Evolutionary conservation across 2,888 invertebrate species (phyloP).

Genomic region (Mythimna loreyi): DNA sequence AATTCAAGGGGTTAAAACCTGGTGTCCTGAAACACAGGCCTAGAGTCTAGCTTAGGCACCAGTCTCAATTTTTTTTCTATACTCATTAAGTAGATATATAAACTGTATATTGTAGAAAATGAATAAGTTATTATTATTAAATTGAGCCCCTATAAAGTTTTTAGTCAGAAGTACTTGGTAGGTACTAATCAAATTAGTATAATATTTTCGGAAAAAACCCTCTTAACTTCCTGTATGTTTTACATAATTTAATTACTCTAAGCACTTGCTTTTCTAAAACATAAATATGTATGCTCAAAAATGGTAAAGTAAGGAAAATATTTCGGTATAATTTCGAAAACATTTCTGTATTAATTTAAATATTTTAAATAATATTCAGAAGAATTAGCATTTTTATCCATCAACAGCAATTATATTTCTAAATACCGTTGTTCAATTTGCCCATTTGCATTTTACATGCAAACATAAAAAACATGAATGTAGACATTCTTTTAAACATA

Average conservation of each 20-base stretch:
- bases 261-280: neutral
- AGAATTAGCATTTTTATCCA: neutral
- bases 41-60: no score
- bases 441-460: constrained; percentile 15
- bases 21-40: no score
- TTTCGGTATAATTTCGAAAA: neutral
- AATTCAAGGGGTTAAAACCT: no score
- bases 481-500: neutral
- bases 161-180: no score
- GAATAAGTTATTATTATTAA: no score
- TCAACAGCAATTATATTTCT: constrained; percentile 1
- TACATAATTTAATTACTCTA: neutral
- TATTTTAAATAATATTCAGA: neutral
- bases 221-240: neutral
- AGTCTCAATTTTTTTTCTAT: no score
- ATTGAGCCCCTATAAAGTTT: neutral
- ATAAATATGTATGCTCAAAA: neutral
- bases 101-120: no score
- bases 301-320: neutral
- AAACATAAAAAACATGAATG: no score
- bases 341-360: constrained; percentile 8
- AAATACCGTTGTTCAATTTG: neutral
- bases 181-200: neutral
- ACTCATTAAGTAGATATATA: no score
- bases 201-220: neutral